Conservation (phyloP, 2,888 invertebrate genomes). For the Strigamia transsilvanica region DNA sequence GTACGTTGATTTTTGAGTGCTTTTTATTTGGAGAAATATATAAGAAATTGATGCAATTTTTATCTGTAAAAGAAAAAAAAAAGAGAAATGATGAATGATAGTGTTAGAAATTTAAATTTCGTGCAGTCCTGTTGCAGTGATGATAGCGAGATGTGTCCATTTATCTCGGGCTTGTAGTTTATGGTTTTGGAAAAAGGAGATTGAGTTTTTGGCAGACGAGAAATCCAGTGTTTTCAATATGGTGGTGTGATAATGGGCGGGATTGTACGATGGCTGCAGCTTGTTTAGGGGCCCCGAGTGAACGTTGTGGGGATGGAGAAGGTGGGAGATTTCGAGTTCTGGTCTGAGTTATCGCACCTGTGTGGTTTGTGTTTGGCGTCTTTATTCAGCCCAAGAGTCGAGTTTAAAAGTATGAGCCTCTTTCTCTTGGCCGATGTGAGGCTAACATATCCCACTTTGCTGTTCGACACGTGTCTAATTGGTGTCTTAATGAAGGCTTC, state of each 20-base stretch:
- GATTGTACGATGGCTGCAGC: conserved; percentile 41
- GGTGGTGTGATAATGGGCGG: conserved; percentile 44
- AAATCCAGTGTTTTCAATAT: conserved; percentile 49
- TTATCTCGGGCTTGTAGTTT: conserved; percentile 12
- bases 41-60: conserved; percentile 20
- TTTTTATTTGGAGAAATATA: not conserved
- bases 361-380: conserved; percentile 49
- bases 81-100: conserved; percentile 4
- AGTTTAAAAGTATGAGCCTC: conserved; percentile 49
- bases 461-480: conserved; percentile 48
- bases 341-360: conserved; percentile 49
- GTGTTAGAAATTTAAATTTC: conserved; percentile 36
- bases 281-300: conserved; percentile 48
- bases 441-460: conserved; percentile 45
- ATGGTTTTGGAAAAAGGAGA: conserved; percentile 9
- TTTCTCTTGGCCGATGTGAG: conserved; percentile 46
- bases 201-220: conserved; percentile 40
- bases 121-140: conserved; percentile 1
- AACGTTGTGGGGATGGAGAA: conserved; percentile 47
- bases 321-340: conserved; percentile 47
- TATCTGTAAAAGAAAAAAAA: not conserved
- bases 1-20: not conserved
- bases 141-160: conserved; percentile 48
- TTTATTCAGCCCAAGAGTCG: conserved; percentile 48
- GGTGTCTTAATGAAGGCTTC: conserved; percentile 40